Evolutionary conservation across 2,888 invertebrate species (phyloP), one percentile per base, ranked within the genome.

Genomic region (Pinctada fucata): DNA sequence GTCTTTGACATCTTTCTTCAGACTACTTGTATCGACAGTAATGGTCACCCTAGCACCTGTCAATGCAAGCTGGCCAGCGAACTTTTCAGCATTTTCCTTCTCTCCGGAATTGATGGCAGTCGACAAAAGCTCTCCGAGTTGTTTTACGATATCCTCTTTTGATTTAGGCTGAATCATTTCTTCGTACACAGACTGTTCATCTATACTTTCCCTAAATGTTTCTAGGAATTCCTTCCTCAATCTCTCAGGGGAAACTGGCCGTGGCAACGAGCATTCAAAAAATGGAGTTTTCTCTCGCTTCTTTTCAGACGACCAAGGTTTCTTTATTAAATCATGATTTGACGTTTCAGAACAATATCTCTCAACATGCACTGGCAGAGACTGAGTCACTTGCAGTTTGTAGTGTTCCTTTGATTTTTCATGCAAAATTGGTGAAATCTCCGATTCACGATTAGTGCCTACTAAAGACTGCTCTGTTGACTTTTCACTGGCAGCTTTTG

Each of bases 71-170:
- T 73, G 51, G 1, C 79, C 79, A 2, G 87, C 86, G 81, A 84
- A 79, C 63, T 83, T 78, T 72, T 83, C 77, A 48, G 89, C 85
- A 50, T 72, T 73, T n/a, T 81, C 77, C 2, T 76, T 80, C 63
- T 88, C 85, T 3, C 83, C 83, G 6, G 79, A 75, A 58, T 83
- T 82, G 6, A 89, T 86, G 49, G 88, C 88, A 16, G 84, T 79
- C 69, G 85, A 82, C 65, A 89, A 78, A 5, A 83, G 71, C 13
- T 80, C 71, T 10, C 75, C 79, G 10, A 78, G 52, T 48, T 80
- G 77, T 58, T 84, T 71, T 3, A 74, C 75, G 31, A 81, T 66
- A 31, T 82, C 79, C 3, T 67, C 72, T 71, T 50, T 6, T 58
- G 58, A 58, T 10, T 6, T 58, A 58, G 58, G 65, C 8, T 64